phyloP scores from a whole-genome alignment of 1,140 invertebrate genomes.

The Diorhabda sublineata region DNA sequence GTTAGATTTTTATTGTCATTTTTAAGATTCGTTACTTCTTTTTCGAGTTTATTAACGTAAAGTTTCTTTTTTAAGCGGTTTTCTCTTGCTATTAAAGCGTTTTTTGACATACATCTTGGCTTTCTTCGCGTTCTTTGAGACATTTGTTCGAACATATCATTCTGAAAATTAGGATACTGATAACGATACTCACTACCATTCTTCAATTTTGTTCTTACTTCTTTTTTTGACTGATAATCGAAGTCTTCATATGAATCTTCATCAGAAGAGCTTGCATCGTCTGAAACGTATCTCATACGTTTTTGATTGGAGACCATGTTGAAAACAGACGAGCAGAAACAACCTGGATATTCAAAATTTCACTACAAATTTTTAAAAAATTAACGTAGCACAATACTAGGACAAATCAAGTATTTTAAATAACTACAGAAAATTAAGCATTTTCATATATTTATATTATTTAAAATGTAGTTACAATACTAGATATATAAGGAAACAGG shows the following conservation, averaged over 20 bases:
- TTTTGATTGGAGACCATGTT: background rate
- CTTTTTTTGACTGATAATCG: background rate
- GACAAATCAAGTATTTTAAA: too few species aligned
- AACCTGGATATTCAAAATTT: too few species aligned
- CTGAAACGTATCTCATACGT: background rate
- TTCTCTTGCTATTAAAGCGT: conserved; percentile 57
- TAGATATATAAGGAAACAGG: too few species aligned
- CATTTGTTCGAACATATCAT: background rate
- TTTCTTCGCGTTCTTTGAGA: conserved; percentile 6
- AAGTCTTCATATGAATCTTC: background rate
- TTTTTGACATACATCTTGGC: conserved; percentile 43
- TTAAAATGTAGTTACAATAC: too few species aligned
- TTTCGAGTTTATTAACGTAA: conserved; percentile 54
- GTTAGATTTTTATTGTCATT: conserved; percentile 50
- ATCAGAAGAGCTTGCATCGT: background rate
- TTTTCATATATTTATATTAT: too few species aligned
- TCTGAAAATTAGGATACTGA: background rate
- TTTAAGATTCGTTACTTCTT: conserved; percentile 47
- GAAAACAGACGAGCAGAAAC: background rate
- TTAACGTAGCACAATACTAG: too few species aligned
- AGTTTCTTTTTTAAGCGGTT: conserved; percentile 57
- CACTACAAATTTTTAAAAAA: too few species aligned
- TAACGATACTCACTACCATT: background rate
- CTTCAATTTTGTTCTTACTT: background rate
- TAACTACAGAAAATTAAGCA: too few species aligned